These are phyloP conservation scores for Lysiphlebus fabarum DNA, from an alignment of 1,140 invertebrate genomes.

Conservation along the genomic window DNA sequence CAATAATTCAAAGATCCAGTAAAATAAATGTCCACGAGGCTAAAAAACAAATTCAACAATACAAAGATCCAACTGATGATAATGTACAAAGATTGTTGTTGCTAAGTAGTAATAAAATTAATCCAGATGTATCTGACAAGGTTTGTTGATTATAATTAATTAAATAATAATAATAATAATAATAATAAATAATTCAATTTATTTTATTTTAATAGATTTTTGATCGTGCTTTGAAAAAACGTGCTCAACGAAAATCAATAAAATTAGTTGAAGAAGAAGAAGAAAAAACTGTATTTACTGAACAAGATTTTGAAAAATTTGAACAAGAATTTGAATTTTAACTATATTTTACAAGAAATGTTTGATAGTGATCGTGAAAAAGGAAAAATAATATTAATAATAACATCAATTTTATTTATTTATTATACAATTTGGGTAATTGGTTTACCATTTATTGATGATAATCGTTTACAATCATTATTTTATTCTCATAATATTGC, in stretches of 20 bases:
- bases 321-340: conserved; percentile 49
- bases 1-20: conserved; percentile 29
- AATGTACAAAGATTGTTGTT: conserved; percentile 42
- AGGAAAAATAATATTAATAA: conserved; percentile 60
- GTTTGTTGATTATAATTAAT: conserved; percentile 25
- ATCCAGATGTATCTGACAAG: conserved; percentile 34
- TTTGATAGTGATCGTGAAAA: conserved; percentile 42
- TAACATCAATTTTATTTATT: conserved; percentile 57
- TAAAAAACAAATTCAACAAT: conserved; percentile 31
- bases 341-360: conserved; percentile 35
- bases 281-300: conserved; percentile 50
- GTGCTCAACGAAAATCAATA: conserved; percentile 26
- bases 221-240: conserved; percentile 31
- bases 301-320: conserved; percentile 57
- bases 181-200: conserved; percentile 7
- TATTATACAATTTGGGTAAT: conserved; percentile 69
- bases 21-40: conserved; percentile 38
- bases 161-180: background rate
- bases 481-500: conserved; percentile 63
- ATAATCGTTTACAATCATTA: conserved; percentile 57
- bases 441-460: conserved; percentile 67
- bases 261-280: conserved; percentile 32
- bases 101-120: conserved; percentile 31
- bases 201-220: conserved; percentile 35
- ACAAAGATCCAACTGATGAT: conserved; percentile 37